These are phyloP conservation scores for Hypolimnas misippus DNA, from an alignment of 2,888 invertebrate genomes.

Conservation along the genomic window DNA sequence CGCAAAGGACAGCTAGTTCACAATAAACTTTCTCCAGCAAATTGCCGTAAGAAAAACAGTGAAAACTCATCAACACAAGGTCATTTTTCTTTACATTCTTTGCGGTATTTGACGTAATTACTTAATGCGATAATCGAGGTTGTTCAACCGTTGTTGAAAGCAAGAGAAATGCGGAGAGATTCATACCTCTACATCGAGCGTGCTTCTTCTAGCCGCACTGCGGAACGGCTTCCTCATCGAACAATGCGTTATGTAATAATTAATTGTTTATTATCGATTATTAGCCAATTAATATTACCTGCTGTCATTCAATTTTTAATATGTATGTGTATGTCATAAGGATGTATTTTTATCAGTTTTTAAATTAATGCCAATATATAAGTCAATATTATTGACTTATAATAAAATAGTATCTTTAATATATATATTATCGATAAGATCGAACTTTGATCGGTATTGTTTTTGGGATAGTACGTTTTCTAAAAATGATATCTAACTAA, in stretches of 20 bases:
- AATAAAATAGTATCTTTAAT: no score
- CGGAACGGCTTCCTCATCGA: conserved; percentile 31
- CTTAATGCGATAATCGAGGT: conserved; percentile 63
- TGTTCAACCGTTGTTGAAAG: conserved; percentile 79
- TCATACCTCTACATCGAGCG: conserved; percentile 61
- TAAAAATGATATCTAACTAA: no score
- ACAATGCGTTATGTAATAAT: conserved; percentile 8
- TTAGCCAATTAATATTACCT: not conserved
- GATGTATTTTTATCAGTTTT: no score
- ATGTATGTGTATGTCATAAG: no score
- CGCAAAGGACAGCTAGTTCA: no score
- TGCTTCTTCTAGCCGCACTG: conserved; percentile 24
- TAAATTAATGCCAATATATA: no score
- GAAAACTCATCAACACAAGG: conserved; percentile 12
- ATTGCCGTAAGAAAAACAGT: conserved; percentile 9
- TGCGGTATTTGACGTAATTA: conserved; percentile 57
- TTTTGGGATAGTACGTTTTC: no score
- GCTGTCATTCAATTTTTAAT: not conserved
- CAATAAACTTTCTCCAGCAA: conserved; percentile 2
- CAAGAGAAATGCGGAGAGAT: conserved; percentile 77
- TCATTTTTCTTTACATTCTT: conserved; percentile 8
- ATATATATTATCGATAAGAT: no score
- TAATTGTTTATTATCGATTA: not conserved
- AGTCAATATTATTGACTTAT: no score
- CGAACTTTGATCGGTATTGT: no score